Evolutionary conservation across 2,888 invertebrate species (phyloP).

Genomic region (Blastobasis adustella): DNA sequence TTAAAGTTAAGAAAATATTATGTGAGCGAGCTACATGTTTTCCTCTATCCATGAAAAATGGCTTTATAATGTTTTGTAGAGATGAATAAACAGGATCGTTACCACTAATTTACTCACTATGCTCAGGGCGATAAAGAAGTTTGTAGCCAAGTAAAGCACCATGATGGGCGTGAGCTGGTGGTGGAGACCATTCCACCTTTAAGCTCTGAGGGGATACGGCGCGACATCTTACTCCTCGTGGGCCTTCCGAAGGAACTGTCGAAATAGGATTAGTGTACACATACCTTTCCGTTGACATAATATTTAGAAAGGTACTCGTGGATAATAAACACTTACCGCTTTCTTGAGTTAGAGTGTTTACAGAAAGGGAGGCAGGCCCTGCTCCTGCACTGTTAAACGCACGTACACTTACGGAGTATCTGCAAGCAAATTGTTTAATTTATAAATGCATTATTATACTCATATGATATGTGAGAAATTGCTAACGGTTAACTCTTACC

Average conservation of each 20-base stretch:
- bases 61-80: no score
- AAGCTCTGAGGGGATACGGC: constrained; percentile 86
- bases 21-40: no score
- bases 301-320: not conserved
- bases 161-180: constrained; percentile 82
- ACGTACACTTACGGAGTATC: constrained; percentile 88
- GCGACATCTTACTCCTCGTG: constrained; percentile 82
- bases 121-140: constrained; percentile 83
- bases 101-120: constrained; percentile 47
- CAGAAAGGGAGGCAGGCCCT: constrained; percentile 85
- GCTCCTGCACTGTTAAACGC: constrained; percentile 90
- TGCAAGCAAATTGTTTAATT: constrained; percentile 18
- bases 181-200: constrained; percentile 86
- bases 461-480: no score
- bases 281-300: no score
- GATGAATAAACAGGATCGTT: no score
- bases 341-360: constrained; percentile 88
- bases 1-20: constrained; percentile 32
- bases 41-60: no score
- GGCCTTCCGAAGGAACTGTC: constrained; percentile 85
- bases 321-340: constrained; percentile 74
- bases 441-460: no score
- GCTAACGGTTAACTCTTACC: constrained; percentile 36
- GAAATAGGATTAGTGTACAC: no score
- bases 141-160: constrained; percentile 89